Evolutionary conservation across 2,113 vertebrate genomes (phyloP).

Genomic region (Diphyllodes magnificus): DNA sequence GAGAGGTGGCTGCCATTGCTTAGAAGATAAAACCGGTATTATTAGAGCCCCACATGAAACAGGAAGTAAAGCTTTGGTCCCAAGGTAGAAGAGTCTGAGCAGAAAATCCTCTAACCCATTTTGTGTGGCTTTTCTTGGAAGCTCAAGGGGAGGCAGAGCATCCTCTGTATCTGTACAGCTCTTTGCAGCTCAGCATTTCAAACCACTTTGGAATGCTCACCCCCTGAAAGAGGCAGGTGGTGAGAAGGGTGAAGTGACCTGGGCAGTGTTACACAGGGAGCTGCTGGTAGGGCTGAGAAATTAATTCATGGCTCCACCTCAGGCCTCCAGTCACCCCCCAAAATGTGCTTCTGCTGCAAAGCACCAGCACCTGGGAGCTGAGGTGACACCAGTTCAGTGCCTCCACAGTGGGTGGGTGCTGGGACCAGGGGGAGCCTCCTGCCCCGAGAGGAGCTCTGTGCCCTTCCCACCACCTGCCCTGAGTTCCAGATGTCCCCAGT

Average conservation of each 20-base stretch:
- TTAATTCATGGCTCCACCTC: not conserved
- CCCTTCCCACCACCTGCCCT: not conserved
- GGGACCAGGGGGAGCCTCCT: not conserved
- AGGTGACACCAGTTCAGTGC: not conserved
- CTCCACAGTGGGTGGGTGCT: not conserved
- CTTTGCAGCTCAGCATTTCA: not conserved
- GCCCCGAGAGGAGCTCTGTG: not conserved
- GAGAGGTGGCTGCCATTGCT: not conserved
- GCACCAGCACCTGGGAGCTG: not conserved
- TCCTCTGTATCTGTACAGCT: not conserved
- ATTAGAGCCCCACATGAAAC: not conserved
- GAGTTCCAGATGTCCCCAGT: not conserved
- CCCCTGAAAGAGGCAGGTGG: not conserved
- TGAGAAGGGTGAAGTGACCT: not conserved
- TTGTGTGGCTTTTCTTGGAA: not conserved
- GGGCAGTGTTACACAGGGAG: not conserved
- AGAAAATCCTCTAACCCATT: not conserved
- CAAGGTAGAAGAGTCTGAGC: not conserved
- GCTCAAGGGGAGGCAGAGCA: not conserved
- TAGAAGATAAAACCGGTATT: not conserved
- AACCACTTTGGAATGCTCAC: not conserved
- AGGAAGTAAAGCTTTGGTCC: not conserved
- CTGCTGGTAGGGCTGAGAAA: not conserved
- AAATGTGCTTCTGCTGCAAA: not conserved
- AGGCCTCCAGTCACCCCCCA: not conserved